Conservation (phyloP, 2,888 invertebrate species). For the Thysanoteuthis rhombus region DNA sequence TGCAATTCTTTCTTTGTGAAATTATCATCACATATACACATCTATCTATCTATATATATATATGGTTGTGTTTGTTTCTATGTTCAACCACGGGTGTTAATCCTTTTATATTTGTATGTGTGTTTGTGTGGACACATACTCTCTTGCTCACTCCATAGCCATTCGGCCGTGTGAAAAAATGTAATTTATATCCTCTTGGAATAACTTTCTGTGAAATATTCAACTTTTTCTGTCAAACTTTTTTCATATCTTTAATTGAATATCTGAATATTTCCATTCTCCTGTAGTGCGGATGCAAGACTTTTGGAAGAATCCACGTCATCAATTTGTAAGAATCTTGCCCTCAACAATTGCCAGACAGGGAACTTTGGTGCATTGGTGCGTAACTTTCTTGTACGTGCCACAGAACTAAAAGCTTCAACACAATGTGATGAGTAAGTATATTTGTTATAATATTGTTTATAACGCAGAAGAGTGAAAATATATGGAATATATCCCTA, state of each 20-base stretch:
- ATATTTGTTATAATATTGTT: background rate
- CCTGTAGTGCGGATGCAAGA: constrained; percentile 79
- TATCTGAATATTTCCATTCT: background rate
- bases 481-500: background rate
- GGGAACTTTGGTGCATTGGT: constrained; percentile 91
- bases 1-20: no score
- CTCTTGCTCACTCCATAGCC: no score
- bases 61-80: no score
- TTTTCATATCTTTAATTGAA: background rate
- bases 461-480: background rate
- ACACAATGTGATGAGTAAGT: constrained; percentile 89
- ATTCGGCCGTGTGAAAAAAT: no score
- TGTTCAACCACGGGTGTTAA: no score
- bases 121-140: no score
- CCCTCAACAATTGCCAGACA: constrained; percentile 86
- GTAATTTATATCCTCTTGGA: no score
- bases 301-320: constrained; percentile 84
- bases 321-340: constrained; percentile 78
- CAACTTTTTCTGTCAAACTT: background rate
- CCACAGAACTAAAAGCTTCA: constrained; percentile 84
- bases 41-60: no score
- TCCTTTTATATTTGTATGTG: no score
- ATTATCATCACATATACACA: no score
- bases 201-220: background rate
- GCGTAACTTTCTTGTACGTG: constrained; percentile 83